These are phyloP conservation scores for Catostomus latipinnis DNA, from an alignment of 2,797 vertebrate genomes.

Conservation along the genomic window DNA sequence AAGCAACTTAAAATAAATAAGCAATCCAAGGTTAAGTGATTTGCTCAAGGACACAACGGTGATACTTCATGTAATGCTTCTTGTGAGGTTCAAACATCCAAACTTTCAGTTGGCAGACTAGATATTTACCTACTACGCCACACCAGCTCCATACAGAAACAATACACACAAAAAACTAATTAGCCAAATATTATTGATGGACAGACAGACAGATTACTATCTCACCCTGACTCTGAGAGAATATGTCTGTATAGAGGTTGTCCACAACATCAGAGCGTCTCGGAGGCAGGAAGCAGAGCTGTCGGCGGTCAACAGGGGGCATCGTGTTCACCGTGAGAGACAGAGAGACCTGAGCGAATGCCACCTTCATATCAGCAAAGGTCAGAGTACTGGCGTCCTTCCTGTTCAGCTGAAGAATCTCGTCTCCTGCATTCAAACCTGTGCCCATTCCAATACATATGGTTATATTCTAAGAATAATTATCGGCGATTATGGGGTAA, in stretches of 20 bases:
- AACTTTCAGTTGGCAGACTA: no score
- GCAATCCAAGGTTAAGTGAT: no score
- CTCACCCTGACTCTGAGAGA: conserved; percentile 85
- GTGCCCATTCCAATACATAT: conserved; percentile 51
- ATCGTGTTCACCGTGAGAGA: conserved; percentile 86
- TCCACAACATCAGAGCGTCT: conserved; percentile 82
- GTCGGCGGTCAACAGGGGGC: conserved; percentile 77
- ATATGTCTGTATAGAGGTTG: conserved; percentile 81
- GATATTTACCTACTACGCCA: no score
- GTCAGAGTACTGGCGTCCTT: conserved; percentile 84
- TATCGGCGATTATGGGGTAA: not conserved
- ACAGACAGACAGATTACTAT: no score
- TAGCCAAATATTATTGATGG: no score
- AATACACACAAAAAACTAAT: no score
- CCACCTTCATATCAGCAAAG: conserved; percentile 85
- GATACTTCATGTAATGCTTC: no score
- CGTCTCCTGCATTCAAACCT: conserved; percentile 92
- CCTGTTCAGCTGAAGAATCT: conserved; percentile 90
- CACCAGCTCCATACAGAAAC: no score
- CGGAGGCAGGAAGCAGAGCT: conserved; percentile 81
- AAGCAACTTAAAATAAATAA: no score
- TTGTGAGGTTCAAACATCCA: no score
- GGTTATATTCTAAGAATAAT: not conserved
- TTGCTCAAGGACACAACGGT: no score
- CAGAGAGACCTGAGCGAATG: conserved; percentile 84